These are phyloP conservation scores for Eustalomyia histrio DNA, from an alignment of 2,888 invertebrate species.

Conservation along the genomic window DNA sequence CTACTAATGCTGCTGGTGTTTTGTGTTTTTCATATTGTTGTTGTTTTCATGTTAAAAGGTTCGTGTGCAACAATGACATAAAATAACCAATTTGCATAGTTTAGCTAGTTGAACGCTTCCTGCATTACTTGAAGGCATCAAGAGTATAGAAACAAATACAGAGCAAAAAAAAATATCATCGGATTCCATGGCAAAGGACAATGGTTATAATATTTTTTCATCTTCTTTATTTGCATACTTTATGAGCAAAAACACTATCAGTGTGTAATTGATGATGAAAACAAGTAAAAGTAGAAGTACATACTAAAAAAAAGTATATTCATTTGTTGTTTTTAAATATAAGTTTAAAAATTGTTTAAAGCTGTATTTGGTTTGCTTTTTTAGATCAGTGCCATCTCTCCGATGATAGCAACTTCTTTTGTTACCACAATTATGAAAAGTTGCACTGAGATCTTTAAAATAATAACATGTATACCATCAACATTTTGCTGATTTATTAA, in stretches of 20 bases:
- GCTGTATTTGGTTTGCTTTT: not conserved
- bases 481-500: no score
- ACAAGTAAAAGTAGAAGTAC: conserved; percentile 14
- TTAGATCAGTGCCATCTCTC: no score
- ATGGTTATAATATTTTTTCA: conserved; percentile 14
- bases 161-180: conserved; percentile 19
- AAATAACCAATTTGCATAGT: conserved; percentile 78
- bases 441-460: no score
- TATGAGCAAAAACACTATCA: conserved; percentile 27
- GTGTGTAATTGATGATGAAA: conserved; percentile 49
- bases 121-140: conserved; percentile 69
- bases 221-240: conserved; percentile 34
- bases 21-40: conserved; percentile 5
- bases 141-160: not conserved
- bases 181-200: conserved; percentile 51
- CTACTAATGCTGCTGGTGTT: conserved; percentile 20
- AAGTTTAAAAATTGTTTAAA: not conserved
- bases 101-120: conserved; percentile 76
- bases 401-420: no score
- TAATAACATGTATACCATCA: no score
- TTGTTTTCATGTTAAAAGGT: conserved; percentile 51
- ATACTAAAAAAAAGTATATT: conserved; percentile 30
- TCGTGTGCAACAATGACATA: conserved; percentile 69
- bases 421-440: no score
- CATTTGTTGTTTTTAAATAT: conserved; percentile 26